These are phyloP conservation scores for Tryphoninae sp. DNA, from an alignment of 2,888 invertebrate genomes.

Conservation along the genomic window DNA sequence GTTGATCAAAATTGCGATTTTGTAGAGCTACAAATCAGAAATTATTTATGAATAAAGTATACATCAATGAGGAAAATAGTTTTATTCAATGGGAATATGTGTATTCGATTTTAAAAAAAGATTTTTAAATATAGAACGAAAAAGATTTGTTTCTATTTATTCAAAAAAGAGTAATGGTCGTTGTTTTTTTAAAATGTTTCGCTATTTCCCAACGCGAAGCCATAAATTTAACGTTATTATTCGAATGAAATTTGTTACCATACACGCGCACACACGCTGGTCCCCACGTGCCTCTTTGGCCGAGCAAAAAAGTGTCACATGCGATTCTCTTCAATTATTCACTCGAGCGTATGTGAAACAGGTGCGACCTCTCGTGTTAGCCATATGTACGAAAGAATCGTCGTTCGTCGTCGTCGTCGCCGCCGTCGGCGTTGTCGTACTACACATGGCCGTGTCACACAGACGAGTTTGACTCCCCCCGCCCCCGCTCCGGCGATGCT, in stretches of 20 bases:
- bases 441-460: constrained; percentile 25
- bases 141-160: neutral
- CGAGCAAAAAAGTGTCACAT: constrained; percentile 43
- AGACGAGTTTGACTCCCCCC: neutral
- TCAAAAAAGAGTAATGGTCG: neutral
- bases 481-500: neutral
- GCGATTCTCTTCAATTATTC: constrained; percentile 58
- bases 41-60: too few species aligned
- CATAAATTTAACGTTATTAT: neutral
- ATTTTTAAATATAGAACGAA: too few species aligned
- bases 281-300: neutral
- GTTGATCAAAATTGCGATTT: too few species aligned
- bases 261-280: neutral
- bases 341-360: constrained; percentile 56
- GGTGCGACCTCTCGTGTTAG: constrained; percentile 45
- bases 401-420: neutral
- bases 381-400: neutral
- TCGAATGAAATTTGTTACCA: neutral
- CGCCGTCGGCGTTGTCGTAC: neutral
- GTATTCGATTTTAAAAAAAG: too few species aligned
- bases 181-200: neutral
- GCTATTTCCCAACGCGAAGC: neutral
- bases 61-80: too few species aligned
- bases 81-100: too few species aligned
- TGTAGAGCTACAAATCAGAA: too few species aligned